Conservation (phyloP, 2,113 vertebrate genomes). For the Blennius ocellaris region DNA sequence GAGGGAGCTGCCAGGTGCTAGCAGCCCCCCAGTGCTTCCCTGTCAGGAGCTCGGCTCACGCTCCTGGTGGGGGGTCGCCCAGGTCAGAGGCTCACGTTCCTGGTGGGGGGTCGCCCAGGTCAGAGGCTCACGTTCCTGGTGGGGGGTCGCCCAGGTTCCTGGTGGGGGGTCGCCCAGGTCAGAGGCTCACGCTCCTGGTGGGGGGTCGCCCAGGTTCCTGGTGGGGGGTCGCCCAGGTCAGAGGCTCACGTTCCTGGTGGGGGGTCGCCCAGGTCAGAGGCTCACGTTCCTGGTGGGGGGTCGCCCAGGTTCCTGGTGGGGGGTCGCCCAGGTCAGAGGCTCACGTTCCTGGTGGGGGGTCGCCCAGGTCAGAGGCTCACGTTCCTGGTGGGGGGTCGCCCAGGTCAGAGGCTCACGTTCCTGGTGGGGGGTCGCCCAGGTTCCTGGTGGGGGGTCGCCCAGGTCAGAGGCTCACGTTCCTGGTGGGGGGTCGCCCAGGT, state of each 20-base stretch:
- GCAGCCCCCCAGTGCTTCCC: conserved; percentile 42
- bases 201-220: too few relatives aligned
- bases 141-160: conserved; percentile 47
- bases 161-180: conserved; percentile 52
- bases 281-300: too few relatives aligned
- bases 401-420: conserved; percentile 65
- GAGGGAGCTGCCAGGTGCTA: conserved; percentile 82
- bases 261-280: conserved; percentile 62
- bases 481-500: too few relatives aligned
- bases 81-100: conserved; percentile 70
- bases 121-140: too few relatives aligned
- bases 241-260: conserved; percentile 38
- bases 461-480: conserved; percentile 70
- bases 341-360: conserved; percentile 50
- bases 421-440: conserved; percentile 49
- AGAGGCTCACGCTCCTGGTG: too few relatives aligned
- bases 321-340: too few relatives aligned
- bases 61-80: conserved; percentile 48
- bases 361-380: too few relatives aligned
- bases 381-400: too few relatives aligned
- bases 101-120: too few relatives aligned
- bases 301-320: too few relatives aligned
- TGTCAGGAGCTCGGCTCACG: conserved; percentile 57
- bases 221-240: too few relatives aligned
- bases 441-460: too few relatives aligned